These are phyloP conservation scores for Papilio glaucus DNA, from an alignment of 1,140 invertebrate species.

Conservation along the genomic window DNA sequence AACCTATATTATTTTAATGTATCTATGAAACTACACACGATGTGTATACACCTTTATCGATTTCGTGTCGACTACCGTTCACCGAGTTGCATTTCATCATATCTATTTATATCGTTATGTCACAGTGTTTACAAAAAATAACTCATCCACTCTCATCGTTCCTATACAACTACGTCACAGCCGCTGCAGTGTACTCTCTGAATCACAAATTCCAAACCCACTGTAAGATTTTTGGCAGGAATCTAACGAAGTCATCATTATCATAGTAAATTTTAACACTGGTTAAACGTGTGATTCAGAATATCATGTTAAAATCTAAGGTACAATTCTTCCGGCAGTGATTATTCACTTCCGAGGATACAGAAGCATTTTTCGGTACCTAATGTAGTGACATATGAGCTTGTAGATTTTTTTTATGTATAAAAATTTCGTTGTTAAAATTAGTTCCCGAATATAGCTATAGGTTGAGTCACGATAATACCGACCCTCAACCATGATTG, in stretches of 20 bases:
- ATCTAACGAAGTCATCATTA: slow-evolving; percentile 1
- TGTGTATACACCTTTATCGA: not conserved
- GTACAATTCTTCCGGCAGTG: not conserved
- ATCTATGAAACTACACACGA: no score
- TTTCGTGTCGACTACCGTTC: not conserved
- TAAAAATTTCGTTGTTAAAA: no score
- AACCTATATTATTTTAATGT: no score
- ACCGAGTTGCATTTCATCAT: slow-evolving; percentile 39
- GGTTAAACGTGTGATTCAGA: slow-evolving; percentile 15
- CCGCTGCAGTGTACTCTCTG: slow-evolving; percentile 44
- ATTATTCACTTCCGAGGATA: slow-evolving; percentile 15
- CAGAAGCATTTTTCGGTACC: no score
- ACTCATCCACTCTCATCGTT: slow-evolving; percentile 32
- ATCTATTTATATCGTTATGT: slow-evolving; percentile 52
- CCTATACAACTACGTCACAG: slow-evolving; percentile 40
- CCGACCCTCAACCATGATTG: no score
- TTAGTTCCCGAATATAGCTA: no score
- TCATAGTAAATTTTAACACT: slow-evolving; percentile 2
- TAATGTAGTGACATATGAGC: no score
- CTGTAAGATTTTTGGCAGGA: slow-evolving; percentile 30
- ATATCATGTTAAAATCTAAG: not conserved
- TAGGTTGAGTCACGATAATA: no score
- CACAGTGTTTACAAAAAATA: slow-evolving; percentile 44
- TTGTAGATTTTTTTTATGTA: no score
- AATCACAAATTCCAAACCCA: slow-evolving; percentile 49